Conservation (phyloP, 2,113 vertebrate species). For the Numida meleagris region DNA sequence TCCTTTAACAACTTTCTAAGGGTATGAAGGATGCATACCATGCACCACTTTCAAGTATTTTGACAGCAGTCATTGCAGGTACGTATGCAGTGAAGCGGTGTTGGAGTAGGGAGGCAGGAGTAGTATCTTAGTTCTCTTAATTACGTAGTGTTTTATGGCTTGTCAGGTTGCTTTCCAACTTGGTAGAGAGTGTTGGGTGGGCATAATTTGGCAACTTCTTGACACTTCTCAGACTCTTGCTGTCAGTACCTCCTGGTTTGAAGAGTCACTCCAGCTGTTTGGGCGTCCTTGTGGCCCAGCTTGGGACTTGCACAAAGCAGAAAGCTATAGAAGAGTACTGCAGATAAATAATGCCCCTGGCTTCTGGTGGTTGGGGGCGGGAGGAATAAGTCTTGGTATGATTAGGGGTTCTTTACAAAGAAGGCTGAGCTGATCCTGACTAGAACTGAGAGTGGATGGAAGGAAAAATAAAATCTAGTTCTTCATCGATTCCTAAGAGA, state of each 20-base stretch:
- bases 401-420: not conserved
- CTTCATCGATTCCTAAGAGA: not conserved
- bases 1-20: not conserved
- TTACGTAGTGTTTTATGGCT: not conserved
- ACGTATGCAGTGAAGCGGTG: rapidly evolving
- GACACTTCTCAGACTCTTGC: not conserved
- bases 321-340: not conserved
- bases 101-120: not conserved
- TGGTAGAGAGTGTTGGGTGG: not conserved
- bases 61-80: not conserved
- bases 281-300: not conserved
- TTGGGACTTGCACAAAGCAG: not conserved
- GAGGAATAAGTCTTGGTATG: too few relatives aligned
- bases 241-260: not conserved
- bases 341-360: not conserved
- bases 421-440: not conserved
- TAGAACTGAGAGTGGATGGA: not conserved
- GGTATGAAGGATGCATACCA: not conserved
- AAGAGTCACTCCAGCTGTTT: not conserved
- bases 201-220: not conserved
- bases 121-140: not conserved
- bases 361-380: not conserved
- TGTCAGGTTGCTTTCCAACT: not conserved
- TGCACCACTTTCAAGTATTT: not conserved
- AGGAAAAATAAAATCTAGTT: not conserved